Base-by-base conservation (phyloP, 2,113 vertebrate species). In the Callionymus lyra region DNA sequence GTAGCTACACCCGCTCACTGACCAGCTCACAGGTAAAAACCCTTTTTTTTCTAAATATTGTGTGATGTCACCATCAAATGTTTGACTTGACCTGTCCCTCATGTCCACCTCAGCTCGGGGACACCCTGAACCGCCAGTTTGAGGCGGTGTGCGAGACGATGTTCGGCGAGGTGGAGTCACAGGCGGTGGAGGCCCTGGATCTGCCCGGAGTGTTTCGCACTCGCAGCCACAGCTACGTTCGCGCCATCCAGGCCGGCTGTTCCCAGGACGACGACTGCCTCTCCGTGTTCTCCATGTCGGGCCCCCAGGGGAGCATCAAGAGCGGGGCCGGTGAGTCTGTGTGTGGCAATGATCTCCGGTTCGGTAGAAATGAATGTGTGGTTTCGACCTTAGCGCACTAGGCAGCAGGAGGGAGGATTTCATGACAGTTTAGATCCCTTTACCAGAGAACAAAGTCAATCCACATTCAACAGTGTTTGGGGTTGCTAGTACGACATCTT, bases 251-350 rank as follows among this genome's bases (percentile, higher is more conserved):
- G 81, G 95, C 95, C 0, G 95, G 95, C 74, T 98, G 93, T 71
- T 94, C 93, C 75, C 93, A 97, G 82, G 95, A 99, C 1, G 95
- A 98, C 0, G 93, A 99, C 82, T 99, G 95, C 82, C 88, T 97
- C 70, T 93, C 94, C 0, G 91, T 95, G 74, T 94, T 96, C 76
- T 90, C 90, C 68, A 85, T 92, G 86, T 87, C 93, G 1, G 87
- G 85, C 50, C 89, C 93, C 3, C 77, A 91, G 13, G 88, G 88
- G 57, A 86, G 76, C 6, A 62, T 86, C 70, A 89, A 91, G 83
- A 80, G 82, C 34, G 92, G 89, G 80, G 87, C 89, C 47, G 94
- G 95, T 97, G 83, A 92, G 93, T 65, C 33, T 61, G 21, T 90
- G 75, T 85, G 85, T 9, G 21, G 21, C 21, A 8, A 27, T 27